Conservation (phyloP, 2,113 vertebrate species). For the Salminus brasiliensis region DNA sequence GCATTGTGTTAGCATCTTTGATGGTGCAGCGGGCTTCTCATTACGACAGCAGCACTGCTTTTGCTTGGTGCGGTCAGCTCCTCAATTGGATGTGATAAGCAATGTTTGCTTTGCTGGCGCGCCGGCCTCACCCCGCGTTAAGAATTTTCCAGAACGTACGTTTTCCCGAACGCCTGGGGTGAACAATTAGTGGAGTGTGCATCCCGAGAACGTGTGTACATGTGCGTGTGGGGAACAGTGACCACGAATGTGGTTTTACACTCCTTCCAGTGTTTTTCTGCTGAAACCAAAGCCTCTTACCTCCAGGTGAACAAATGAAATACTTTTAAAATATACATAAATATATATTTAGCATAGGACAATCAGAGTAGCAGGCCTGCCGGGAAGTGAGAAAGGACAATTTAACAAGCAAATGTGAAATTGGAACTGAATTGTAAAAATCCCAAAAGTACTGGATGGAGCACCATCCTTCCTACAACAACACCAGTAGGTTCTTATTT, state of each 20-base stretch:
- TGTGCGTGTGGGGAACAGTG: neutral
- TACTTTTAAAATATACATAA: neutral
- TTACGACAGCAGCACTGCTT: conserved; percentile 9
- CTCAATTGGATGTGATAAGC: conserved; percentile 16
- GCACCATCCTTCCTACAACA: no score
- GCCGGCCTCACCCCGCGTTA: no score
- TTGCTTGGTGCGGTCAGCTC: conserved; percentile 6
- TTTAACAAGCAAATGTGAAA: no score
- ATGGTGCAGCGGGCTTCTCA: neutral
- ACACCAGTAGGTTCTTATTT: no score
- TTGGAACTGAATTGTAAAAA: no score
- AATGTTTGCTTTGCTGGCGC: neutral
- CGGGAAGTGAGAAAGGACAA: neutral
- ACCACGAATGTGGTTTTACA: neutral
- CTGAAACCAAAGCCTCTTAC: neutral
- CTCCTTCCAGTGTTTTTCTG: conserved; percentile 6
- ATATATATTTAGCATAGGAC: neutral
- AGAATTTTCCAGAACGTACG: neutral
- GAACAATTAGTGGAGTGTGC: neutral
- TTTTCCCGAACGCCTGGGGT: neutral
- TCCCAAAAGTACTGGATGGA: no score
- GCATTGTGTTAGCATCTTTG: conserved; percentile 40
- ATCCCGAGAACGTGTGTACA: neutral
- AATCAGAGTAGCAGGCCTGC: neutral
- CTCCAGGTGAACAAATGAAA: neutral